Base-by-base conservation (phyloP, 2,888 invertebrate genomes). In the Teinopalpus imperialis region DNA sequence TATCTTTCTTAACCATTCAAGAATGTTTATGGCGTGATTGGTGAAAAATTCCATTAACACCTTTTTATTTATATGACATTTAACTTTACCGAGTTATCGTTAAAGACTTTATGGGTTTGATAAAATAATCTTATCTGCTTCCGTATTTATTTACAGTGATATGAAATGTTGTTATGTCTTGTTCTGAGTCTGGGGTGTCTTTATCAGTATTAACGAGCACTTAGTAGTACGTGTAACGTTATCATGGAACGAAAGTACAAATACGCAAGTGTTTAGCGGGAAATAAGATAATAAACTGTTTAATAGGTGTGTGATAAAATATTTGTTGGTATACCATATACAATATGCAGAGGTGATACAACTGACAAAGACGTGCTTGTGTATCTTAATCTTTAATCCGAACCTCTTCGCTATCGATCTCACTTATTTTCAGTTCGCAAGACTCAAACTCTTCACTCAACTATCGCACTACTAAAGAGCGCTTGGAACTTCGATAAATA, bases 111-210 rank as follows among this genome's bases (percentile, higher is more conserved):
- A 1, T 27, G 9, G 8, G 6, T 13, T 18, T 18, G 18, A 37
- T 37, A 20, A 24, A 9, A 18, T 16, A 23, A 20, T 14, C 12
- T 24, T 32, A 37, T 37, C 37, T 30, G 44, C 31, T 44, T 44
- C 37, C 37, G 31, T 44, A 44, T 43, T 23, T 36, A 34, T 13
- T 23, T 13, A 16, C 7, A n/a, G n/a, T 26, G 18, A 6, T 37
- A 18, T 2, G n/a, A 24, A 31, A 13, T 9, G 36, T 27, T 26
- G 9, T 31, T 12, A 10, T 37, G 8, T 30, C 29, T 30, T 12
- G 18, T 36, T 30, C 12, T 24, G 7, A 40, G 7, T 40, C 20
- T 40, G 24, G 16, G 21, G 29, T 20, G 18, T 8, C 27, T 10
- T 9, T 29, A 26, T 30, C 30, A 14, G 12, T 20, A 16, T 20